Percentiles rank a stretch among this genome's conserved stretches.
Conservation (phyloP, 2,113 vertebrate genomes). For the Polypterus senegalus region DNA sequence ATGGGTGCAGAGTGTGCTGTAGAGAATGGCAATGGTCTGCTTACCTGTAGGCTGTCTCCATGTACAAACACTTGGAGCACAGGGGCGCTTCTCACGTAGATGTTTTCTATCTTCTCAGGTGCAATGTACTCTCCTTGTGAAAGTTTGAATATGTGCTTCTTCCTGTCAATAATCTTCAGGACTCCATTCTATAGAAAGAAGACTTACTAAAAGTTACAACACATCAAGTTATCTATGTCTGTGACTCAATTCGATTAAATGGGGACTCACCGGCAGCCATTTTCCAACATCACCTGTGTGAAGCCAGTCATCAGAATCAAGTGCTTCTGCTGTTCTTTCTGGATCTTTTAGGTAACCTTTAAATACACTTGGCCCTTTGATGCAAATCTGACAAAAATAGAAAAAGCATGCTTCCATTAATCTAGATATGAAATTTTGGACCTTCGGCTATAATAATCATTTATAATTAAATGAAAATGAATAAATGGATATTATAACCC, state of each 20-base stretch:
- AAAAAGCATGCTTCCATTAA: neutral
- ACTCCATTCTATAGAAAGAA: conserved; percentile 45
- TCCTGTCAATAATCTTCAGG: conserved; percentile 53
- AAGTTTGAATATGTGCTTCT: conserved; percentile 64
- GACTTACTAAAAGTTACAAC: neutral
- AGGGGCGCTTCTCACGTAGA: conserved; percentile 45
- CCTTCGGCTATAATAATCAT: too few species aligned
- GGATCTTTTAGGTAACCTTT: conserved; percentile 51
- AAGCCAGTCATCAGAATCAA: conserved; percentile 55
- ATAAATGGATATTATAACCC: neutral
- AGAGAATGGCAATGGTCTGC: too few species aligned
- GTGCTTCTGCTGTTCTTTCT: conserved; percentile 40
- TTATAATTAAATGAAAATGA: neutral
- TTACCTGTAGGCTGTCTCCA: conserved; percentile 59
- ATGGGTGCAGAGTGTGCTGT: too few species aligned
- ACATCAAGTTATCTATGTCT: neutral
- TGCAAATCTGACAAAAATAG: conserved; percentile 43
- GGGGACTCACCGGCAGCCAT: conserved; percentile 48
- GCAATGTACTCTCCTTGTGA: conserved; percentile 60
- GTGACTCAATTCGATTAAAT: neutral
- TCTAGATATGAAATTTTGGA: too few species aligned
- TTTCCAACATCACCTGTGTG: conserved; percentile 59
- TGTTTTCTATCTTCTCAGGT: conserved; percentile 61
- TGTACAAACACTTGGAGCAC: conserved; percentile 60
- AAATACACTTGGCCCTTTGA: conserved; percentile 52